Evolutionary conservation across 2,113 vertebrate genomes (phyloP).

Genomic region (Hemiprocne comata): DNA sequence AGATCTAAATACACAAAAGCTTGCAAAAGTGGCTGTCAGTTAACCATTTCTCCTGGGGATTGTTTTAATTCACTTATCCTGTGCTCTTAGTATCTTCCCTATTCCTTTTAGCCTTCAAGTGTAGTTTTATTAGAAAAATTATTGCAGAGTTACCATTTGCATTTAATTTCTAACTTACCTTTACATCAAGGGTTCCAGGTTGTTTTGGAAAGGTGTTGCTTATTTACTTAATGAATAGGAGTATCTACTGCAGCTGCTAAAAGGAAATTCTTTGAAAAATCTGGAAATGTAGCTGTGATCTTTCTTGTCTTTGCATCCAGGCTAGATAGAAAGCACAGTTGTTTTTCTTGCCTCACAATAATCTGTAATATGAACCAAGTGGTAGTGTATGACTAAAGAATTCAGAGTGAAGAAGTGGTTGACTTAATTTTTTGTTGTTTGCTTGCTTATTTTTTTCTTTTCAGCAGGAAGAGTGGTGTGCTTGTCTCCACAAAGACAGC

Average conservation of each 20-base stretch:
- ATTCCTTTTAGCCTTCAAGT: background rate
- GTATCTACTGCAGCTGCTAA: background rate
- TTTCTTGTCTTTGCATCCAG: background rate
- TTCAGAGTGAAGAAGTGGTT: background rate
- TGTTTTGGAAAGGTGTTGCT: background rate
- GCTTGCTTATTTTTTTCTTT: background rate
- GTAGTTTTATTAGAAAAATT: background rate
- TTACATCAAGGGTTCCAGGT: background rate
- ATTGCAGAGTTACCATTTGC: background rate
- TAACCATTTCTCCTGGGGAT: background rate
- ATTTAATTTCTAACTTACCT: background rate
- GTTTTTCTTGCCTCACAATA: background rate
- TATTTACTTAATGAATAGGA: background rate
- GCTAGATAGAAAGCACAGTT: background rate
- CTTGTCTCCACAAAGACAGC: background rate
- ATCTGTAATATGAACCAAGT: background rate
- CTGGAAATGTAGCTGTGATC: background rate
- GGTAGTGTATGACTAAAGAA: background rate
- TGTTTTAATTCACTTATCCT: background rate
- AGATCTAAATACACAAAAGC: background rate
- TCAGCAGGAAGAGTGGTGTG: background rate
- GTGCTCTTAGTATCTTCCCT: background rate
- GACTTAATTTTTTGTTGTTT: background rate
- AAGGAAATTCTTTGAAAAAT: background rate
- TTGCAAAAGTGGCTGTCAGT: background rate